phyloP scores from a whole-genome alignment of 2,113 vertebrate genomes.

The Chrysemys picta region DNA sequence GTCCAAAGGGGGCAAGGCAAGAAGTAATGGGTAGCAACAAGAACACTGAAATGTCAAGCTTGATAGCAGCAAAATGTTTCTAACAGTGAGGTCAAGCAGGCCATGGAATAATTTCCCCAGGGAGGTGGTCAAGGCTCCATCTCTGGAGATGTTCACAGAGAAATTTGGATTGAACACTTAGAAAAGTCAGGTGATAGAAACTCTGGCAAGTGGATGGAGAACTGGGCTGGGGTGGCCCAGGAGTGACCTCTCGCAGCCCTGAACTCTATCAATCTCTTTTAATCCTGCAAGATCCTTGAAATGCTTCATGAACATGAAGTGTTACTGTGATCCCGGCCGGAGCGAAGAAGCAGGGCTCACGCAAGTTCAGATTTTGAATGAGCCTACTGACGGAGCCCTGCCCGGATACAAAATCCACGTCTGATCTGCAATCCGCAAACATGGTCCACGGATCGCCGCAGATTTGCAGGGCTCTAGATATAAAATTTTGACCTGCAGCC shows the following conservation, averaged over 20 bases:
- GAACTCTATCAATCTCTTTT: neutral
- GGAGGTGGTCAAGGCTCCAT: neutral
- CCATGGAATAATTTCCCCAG: neutral
- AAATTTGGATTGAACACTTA: neutral
- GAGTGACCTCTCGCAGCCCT: neutral
- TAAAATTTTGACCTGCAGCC: too few relatives aligned
- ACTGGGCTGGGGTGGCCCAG: neutral
- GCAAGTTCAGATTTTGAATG: neutral
- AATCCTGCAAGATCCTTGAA: neutral
- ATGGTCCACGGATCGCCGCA: too few relatives aligned
- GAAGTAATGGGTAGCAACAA: neutral
- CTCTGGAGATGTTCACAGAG: neutral
- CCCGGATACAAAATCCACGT: too few relatives aligned
- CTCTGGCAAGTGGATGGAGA: neutral
- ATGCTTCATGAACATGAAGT: neutral
- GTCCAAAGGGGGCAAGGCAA: neutral
- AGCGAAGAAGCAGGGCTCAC: neutral
- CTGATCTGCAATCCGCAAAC: too few relatives aligned
- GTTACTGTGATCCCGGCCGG: neutral
- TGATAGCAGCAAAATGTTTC: neutral
- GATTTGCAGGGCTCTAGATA: too few relatives aligned
- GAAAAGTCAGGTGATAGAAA: neutral
- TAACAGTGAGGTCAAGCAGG: neutral
- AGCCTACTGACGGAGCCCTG: too few relatives aligned
- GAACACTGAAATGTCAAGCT: neutral